Evolutionary conservation across 2,888 invertebrate species (phyloP), one percentile per base, ranked within the genome.

Genomic region (Pocota personata): DNA sequence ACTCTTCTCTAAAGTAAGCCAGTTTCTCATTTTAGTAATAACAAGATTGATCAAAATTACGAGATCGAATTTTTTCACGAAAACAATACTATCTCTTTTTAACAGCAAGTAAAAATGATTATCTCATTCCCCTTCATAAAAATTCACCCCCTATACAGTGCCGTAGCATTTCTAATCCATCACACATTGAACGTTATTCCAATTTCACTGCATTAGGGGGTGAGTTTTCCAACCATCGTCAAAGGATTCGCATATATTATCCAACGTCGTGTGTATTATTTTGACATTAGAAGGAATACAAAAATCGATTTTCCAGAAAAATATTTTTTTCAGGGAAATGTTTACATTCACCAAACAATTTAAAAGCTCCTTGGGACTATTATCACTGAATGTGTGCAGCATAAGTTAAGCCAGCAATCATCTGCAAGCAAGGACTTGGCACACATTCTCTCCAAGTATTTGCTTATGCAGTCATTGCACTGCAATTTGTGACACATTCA

Each of bases 381-480:
- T 46, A n/a, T 24, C 58, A 50, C 19, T 14, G 14, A 1, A 46
- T 35, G 30, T 67, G 50, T 46, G 30, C 27, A 32, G 21, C 21
- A 55, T n/a, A n/a, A 16, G 21, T 24, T 21, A 66, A 32, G 43
- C n/a, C 37, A 78, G 37, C 64, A 40, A 55, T 76, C 64, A 72
- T 75, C 14, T 30, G 67, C 48, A 73, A 84, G 67, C 48, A 73
- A 84, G 79, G 83, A 79, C 75, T 79, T 84, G 83, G 83, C 83
- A 79, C 50, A 84, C 43, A 79, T 84, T 75, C 55, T 27, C 32
- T 8, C 32, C 69, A 73, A 73, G 73, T 73, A 32, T 16, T 37
- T 58, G 57, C 77, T 78, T 52, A 43, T 84, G 75, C 73, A 79
- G 83, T 84, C 83, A 69, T 79, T 84, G 79, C 83, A 35, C 83